Evolutionary conservation across 2,113 vertebrate species (phyloP), one percentile per base, ranked within the genome.

Genomic region (Antidorcas marsupialis): DNA sequence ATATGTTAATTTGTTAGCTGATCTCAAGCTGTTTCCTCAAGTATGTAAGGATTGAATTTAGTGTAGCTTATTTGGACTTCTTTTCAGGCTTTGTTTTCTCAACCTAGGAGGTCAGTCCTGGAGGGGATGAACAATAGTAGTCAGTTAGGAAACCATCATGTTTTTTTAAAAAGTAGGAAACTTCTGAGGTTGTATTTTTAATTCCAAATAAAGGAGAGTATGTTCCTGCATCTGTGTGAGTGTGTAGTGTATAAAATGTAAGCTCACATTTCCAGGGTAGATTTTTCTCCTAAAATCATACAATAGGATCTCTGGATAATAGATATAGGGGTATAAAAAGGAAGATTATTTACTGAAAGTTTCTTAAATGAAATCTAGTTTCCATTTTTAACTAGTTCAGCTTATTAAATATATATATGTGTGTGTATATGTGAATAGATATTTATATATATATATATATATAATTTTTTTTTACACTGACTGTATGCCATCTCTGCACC

Each of bases 21-120:
- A 64, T 93, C 95, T 97, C 82, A 71, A 95, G 45, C 55, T 93
- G 59, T 93, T 97, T 96, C 89, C 89, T 91, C 64, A 89, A 89
- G 82, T 89, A 81, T 84, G 57, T 92, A 94, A 97, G 90, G 89
- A 94, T 90, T 96, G 94, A 76, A 97, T 97, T 98, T 95, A 91
- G 87, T 87, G 19, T 95, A 60, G 57, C 91, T 98, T 94, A 95
- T 98, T 97, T 97, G 86, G 89, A 95, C 12, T 97, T 97, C 88
- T 93, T 89, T 89, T 55, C 71, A 95, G 53, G 88, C 36, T 98
- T 89, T 95, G 83, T 97, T 98, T 97, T 95, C 91, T 97, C 93
- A 93, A 57, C 82, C 52, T 96, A 91, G 88, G 94, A 97, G 97
- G 94, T 97, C 91, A 91, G 36, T 95, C 55, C 81, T 91, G 43